Evolutionary conservation across 2,888 invertebrate genomes (phyloP).

Genomic region (Agriotes lineatus): DNA sequence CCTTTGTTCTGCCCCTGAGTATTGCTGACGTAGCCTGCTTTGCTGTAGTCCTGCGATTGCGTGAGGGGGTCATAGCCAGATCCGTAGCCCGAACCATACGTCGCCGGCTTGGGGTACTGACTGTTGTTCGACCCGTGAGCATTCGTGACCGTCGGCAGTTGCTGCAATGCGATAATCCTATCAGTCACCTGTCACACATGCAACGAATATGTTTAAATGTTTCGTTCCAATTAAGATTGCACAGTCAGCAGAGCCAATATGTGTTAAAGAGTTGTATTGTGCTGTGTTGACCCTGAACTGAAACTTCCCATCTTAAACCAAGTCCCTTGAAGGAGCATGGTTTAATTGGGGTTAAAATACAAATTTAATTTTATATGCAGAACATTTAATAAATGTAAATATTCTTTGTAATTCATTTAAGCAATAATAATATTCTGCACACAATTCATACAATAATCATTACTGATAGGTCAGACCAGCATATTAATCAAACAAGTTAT

Average conservation of each 20-base stretch:
- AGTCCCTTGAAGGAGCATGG: no score
- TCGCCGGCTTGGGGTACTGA: conserved; percentile 76
- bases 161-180: conserved; percentile 61
- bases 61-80: conserved; percentile 73
- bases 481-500: no score
- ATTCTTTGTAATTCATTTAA: no score
- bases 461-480: no score
- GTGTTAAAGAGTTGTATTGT: no score
- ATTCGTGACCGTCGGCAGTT: conserved; percentile 81
- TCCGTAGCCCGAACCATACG: conserved; percentile 72
- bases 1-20: conserved; percentile 66
- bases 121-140: conserved; percentile 77
- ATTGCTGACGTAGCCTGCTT: conserved; percentile 69
- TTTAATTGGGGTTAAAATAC: no score
- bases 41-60: conserved; percentile 68
- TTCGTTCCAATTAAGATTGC: conserved; percentile 2
- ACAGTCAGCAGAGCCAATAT: conserved; percentile 21
- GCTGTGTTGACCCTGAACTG: no score
- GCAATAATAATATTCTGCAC: no score
- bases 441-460: no score
- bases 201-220: conserved; percentile 32
- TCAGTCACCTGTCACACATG: conserved; percentile 42
- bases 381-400: no score
- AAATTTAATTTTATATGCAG: no score
- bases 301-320: no score